A percentile compares a stretch with the other conserved stretches of the same genome.
These are phyloP conservation scores for Xestia c-nigrum DNA, from an alignment of 2,888 invertebrate species.

Conservation along the genomic window DNA sequence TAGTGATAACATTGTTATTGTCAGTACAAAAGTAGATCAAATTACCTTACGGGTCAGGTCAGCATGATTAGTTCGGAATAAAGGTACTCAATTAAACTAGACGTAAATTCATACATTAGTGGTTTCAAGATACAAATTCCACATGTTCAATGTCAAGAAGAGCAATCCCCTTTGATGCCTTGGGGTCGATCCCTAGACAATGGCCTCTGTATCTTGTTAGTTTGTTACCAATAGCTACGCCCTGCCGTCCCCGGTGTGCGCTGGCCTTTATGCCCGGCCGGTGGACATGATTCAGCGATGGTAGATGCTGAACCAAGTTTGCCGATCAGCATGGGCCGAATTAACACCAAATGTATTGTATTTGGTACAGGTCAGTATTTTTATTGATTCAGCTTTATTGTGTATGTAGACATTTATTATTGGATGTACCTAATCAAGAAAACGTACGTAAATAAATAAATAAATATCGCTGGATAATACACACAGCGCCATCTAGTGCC, in stretches of 20 bases:
- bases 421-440: neutral
- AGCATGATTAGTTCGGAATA: neutral
- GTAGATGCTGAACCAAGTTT: neutral
- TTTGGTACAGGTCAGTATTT: neutral
- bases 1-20: constrained; percentile 27
- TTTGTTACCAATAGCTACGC: neutral
- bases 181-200: neutral
- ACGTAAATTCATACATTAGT: neutral
- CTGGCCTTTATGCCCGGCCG: neutral
- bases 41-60: constrained; percentile 15
- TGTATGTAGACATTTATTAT: too few species aligned
- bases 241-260: neutral
- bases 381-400: neutral
- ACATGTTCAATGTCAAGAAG: neutral
- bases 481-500: too few species aligned
- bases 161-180: neutral
- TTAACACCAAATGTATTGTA: too few species aligned
- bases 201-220: neutral
- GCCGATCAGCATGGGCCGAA: neutral
- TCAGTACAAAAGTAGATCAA: constrained; percentile 32
- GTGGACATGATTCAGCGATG: neutral
- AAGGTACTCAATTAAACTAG: neutral
- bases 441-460: neutral
- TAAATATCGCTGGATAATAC: too few species aligned
- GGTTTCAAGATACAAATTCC: neutral